Evolutionary conservation across 2,113 vertebrate genomes (phyloP).

Genomic region (Sinocyclocheilus grahami): DNA sequence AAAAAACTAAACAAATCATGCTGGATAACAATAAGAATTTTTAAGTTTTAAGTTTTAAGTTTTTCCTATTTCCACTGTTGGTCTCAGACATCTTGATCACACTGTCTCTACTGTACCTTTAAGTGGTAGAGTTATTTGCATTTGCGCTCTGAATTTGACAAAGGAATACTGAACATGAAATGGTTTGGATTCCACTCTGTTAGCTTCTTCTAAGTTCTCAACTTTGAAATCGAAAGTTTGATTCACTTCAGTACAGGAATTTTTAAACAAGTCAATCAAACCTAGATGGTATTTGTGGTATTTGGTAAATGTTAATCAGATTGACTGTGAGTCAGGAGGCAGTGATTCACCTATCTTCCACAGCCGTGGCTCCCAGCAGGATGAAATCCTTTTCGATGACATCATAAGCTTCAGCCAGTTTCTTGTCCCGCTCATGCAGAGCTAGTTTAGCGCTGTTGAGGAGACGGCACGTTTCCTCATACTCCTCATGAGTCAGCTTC

Average conservation of each 20-base stretch:
- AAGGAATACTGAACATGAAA: not conserved
- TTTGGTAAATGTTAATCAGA: not conserved
- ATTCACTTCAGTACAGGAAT: not conserved
- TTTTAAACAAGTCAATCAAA: constrained; percentile 11
- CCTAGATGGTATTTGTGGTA: not conserved
- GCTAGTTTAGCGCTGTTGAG: constrained; percentile 85
- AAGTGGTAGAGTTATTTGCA: not conserved
- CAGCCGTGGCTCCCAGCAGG: constrained; percentile 94
- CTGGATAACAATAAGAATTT: not conserved
- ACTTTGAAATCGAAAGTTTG: not conserved
- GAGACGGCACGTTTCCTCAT: constrained; percentile 70
- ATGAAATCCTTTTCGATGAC: constrained; percentile 87
- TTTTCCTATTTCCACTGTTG: not conserved
- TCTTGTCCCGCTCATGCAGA: constrained; percentile 90
- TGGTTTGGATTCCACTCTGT: not conserved
- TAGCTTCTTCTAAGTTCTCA: not conserved
- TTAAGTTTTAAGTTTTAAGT: too few species aligned
- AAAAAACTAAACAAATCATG: not conserved
- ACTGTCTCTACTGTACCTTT: not conserved
- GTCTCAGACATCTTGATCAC: not conserved
- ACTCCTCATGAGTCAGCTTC: constrained; percentile 79
- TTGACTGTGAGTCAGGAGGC: not conserved
- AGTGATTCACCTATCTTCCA: constrained; percentile 88
- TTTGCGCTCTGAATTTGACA: not conserved
- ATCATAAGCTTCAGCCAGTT: constrained; percentile 90